Base-by-base conservation (phyloP, 2,113 vertebrate genomes). In the Python bivittatus region DNA sequence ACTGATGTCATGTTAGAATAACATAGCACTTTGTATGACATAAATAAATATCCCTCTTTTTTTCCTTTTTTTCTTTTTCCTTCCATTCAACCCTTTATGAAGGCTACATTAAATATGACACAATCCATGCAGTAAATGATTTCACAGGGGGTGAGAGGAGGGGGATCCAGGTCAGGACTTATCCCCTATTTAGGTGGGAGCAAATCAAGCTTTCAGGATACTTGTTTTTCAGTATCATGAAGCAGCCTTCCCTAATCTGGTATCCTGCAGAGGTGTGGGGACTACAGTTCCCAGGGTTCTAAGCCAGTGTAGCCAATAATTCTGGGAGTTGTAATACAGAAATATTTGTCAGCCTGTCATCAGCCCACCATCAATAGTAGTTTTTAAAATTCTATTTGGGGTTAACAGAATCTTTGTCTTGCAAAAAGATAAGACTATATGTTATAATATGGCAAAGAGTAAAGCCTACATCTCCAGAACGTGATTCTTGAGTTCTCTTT, bases 11-110 rank as follows among this genome's bases (percentile, higher is more conserved):
- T 85, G 87, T 54, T 94, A 88, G 89, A 83, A 96, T 93, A 94
- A 94, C 86, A 84, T 22, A 94, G 29, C 25, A 83, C 94, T 96
- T 96, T 93, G 92, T 88, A 90, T 83, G 88, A 20, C 89, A 94
- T 64, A 90, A 95, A 96, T 86, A 94, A 94, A 92, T 10, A 86
- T 53, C 22, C 9, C 0, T 38, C 17, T 60, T 85, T 11, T 27
- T 44, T 86, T n/a, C 42, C 33, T 20, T 9, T 79, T 38, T 79
- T 1, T 33, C 33, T 33, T 79, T 48, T 48, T 48, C 48, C 88
- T 86, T 92, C 90, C 60, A 79, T 93, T 6, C 29, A 68, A 68
- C 86, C 11, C 38, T 52, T 79, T 38, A 60, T 88, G 86, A 52
- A 8, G 92, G 64, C 72, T 85, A 94, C 11, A 91, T 92, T 52